Percentiles rank a stretch among this genome's conserved stretches.
Evolutionary conservation across 1,140 invertebrate species (phyloP).

Genomic region (Wasmannia auropunctata): DNA sequence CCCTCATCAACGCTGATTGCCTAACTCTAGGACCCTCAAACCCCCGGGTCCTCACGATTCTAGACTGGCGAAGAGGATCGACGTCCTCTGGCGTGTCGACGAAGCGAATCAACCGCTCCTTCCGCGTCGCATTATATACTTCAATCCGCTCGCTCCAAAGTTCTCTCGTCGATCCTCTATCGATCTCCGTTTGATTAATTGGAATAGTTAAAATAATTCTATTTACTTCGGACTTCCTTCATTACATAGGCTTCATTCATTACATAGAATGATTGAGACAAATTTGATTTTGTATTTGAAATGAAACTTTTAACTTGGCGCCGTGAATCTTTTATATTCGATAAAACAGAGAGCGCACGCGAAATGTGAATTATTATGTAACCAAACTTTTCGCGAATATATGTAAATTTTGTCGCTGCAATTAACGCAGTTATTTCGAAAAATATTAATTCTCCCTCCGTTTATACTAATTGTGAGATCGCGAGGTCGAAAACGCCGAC

Average conservation of each 20-base stretch:
- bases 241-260: neutral
- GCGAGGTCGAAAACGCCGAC: slow-evolving; percentile 6
- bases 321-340: neutral
- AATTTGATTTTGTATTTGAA: neutral
- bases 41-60: slow-evolving; percentile 69
- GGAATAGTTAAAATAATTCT: slow-evolving; percentile 15
- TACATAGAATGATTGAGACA: neutral
- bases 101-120: slow-evolving; percentile 52
- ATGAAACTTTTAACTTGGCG: too few species aligned
- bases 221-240: neutral
- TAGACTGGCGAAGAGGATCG: slow-evolving; percentile 55
- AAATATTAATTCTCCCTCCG: slow-evolving; percentile 5
- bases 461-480: slow-evolving; percentile 18
- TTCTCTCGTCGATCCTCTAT: neutral
- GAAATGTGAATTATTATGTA: slow-evolving; percentile 1
- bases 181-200: slow-evolving; percentile 2
- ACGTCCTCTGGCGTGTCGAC: slow-evolving; percentile 57
- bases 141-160: neutral
- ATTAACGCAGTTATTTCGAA: slow-evolving; percentile 40
- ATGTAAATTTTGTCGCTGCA: slow-evolving; percentile 2
- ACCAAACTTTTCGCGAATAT: neutral
- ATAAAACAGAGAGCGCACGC: slow-evolving; percentile 17
- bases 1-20: slow-evolving; percentile 85
- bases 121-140: slow-evolving; percentile 52
- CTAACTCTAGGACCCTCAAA: slow-evolving; percentile 84